Evolutionary conservation across 2,113 vertebrate genomes (phyloP).

Genomic region (Indicator indicator): DNA sequence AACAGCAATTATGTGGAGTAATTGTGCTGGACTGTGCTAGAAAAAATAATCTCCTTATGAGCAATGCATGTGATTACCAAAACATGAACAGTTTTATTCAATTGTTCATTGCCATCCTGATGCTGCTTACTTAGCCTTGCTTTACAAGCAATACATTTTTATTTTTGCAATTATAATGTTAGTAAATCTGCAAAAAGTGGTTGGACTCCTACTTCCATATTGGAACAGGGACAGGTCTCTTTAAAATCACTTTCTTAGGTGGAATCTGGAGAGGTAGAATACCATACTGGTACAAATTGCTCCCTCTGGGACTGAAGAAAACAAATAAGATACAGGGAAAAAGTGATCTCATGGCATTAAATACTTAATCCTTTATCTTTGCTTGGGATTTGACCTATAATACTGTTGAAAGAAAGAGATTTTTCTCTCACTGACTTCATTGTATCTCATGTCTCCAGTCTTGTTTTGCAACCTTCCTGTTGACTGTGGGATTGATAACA

Average conservation of each 20-base stretch:
- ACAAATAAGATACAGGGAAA: neutral
- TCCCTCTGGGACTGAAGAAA: neutral
- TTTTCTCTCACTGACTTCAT: neutral
- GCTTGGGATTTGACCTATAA: neutral
- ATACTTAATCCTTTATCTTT: neutral
- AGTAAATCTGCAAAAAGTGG: neutral
- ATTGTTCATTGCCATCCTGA: neutral
- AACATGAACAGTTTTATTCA: slow-evolving; percentile 49
- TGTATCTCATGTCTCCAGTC: neutral
- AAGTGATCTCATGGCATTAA: neutral
- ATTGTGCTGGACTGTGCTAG: slow-evolving; percentile 20
- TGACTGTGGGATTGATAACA: neutral
- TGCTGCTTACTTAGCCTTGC: neutral
- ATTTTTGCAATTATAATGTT: neutral
- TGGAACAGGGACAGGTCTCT: neutral
- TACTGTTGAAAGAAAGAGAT: neutral
- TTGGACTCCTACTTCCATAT: neutral
- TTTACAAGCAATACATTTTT: neutral
- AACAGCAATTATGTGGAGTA: neutral
- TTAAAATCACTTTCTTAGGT: neutral
- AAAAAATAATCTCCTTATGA: slow-evolving; percentile 52
- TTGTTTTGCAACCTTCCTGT: neutral
- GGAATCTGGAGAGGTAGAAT: neutral
- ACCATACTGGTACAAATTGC: neutral
- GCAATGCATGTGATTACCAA: slow-evolving; percentile 36